Evolutionary conservation across 2,113 vertebrate genomes (phyloP).

Genomic region (Carassius auratus): DNA sequence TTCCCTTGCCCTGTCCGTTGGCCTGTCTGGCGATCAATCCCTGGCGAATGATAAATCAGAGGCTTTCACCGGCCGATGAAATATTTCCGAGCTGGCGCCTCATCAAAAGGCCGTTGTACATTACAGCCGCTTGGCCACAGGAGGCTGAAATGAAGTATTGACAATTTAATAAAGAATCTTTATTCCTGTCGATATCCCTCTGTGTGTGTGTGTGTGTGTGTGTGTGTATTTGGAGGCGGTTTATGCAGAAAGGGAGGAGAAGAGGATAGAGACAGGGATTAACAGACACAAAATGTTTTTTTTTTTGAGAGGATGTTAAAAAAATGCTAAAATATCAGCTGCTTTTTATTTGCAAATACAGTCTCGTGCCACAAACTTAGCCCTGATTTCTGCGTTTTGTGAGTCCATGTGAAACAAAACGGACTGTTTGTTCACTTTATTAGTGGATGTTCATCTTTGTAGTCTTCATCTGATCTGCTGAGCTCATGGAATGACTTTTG

Average conservation of each 20-base stretch:
- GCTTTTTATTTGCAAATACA: neutral
- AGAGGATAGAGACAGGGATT: neutral
- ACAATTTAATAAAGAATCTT: conserved; percentile 73
- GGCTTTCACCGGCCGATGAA: conserved; percentile 30
- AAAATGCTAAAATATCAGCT: neutral
- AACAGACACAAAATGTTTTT: no score
- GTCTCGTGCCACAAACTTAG: neutral
- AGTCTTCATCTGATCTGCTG: neutral
- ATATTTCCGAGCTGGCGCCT: conserved; percentile 48
- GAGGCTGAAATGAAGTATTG: conserved; percentile 66
- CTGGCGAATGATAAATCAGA: conserved; percentile 54
- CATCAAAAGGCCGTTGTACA: conserved; percentile 44
- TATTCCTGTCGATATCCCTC: conserved; percentile 64
- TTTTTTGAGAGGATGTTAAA: neutral
- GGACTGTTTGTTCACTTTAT: neutral
- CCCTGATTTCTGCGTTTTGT: neutral
- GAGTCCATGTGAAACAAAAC: no score
- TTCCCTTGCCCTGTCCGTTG: conserved; percentile 6
- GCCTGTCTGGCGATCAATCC: conserved; percentile 32
- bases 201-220: neutral
- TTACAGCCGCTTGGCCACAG: conserved; percentile 51
- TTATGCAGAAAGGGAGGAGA: neutral
- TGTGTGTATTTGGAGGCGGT: neutral
- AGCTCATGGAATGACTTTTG: neutral
- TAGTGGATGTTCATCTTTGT: neutral